A percentile compares a stretch with the other conserved stretches of the same genome.
These are phyloP conservation scores for Acanthoscelides obtectus DNA, from an alignment of 2,888 invertebrate genomes.

Conservation along the genomic window DNA sequence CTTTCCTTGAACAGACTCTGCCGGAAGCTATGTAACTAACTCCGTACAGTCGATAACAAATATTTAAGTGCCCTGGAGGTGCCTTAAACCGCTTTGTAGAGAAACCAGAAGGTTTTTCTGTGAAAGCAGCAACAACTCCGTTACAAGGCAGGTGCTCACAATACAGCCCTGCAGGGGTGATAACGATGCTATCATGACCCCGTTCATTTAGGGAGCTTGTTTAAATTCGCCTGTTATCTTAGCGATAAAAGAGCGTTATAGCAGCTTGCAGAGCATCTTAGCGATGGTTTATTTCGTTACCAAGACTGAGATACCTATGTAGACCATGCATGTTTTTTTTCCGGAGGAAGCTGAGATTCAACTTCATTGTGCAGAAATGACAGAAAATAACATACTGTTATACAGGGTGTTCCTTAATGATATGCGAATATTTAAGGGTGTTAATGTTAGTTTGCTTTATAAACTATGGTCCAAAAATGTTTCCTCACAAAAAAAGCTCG, in stretches of 20 bases:
- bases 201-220: not conserved
- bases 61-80: not conserved
- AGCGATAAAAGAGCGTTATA: not conserved
- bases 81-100: not conserved
- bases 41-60: not conserved
- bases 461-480: too few relatives aligned
- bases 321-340: too few relatives aligned
- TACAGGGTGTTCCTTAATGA: too few relatives aligned
- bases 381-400: too few relatives aligned
- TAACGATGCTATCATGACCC: not conserved
- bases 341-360: too few relatives aligned
- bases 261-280: not conserved
- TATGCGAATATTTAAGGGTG: too few relatives aligned
- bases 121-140: not conserved
- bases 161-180: not conserved
- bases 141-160: not conserved
- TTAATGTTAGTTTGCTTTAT: too few relatives aligned
- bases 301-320: too few relatives aligned
- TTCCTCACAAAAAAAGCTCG: too few relatives aligned
- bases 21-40: not conserved
- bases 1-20: not conserved
- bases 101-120: not conserved
- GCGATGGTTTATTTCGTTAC: not conserved
- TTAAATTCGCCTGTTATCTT: not conserved
- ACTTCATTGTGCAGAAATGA: too few relatives aligned